Evolutionary conservation across 2,888 invertebrate genomes (phyloP), one percentile per base, ranked within the genome.

Genomic region (Synergus itoensis): DNA sequence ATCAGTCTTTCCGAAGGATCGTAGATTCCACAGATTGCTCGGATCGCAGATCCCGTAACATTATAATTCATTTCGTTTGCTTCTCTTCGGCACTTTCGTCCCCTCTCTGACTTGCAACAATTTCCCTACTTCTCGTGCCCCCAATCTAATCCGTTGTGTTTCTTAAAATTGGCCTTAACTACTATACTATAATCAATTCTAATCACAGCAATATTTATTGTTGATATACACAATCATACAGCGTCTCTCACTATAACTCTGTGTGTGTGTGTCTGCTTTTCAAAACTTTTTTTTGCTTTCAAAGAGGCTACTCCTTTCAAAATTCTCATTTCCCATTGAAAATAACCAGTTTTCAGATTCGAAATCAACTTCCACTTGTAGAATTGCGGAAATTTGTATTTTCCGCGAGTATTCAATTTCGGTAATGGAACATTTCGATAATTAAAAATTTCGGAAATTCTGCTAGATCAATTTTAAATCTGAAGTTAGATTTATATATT

Each of bases 131-230:
- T 76, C 40, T 53, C 57, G 65, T 83, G 76, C 63, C 81, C 78
- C 77, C 48, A 78, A 75, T 79, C 79, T 80, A 18, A 77, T 84
- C 80, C 86, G 83, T 86, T 86, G 85, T 86, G 85, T 87, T 53
- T 87, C 88, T 90, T 88, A 89, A 90, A 90, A 90, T 89, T 87
- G 87, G 89, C 87, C 91, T 91, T 92, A 92, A 89, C 89, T 91
- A 91, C 89, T 90, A 82, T 88, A 90, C 88, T 90, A 90, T 88
- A 91, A 91, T 90, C 91, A 90, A 91, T 89, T 92, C 92, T 92
- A 92, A 92, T 92, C 92, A 92, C 92, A 92, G 92, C 92, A 91
- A 92, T 90, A 92, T 92, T 92, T 92, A 92, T 92, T 92, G 92
- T 92, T 92, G 91, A 92, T 92, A 92, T 91, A 91, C 91, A 92